Evolutionary conservation across 2,888 invertebrate species (phyloP), one percentile per base, ranked within the genome.

Genomic region (Drosophila nr. medialis): DNA sequence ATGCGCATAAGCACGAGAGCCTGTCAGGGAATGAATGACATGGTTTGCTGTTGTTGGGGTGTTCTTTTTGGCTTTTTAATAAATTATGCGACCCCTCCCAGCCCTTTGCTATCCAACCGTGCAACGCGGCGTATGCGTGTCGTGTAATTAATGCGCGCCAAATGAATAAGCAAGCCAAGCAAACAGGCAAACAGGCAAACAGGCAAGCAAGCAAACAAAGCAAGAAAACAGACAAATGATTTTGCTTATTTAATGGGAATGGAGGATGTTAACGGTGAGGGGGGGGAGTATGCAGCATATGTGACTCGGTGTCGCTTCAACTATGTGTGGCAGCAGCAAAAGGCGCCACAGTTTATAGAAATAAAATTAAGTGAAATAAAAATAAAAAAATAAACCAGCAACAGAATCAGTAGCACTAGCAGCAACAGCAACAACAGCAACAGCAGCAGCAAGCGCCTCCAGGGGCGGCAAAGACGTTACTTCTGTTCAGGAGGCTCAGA

Each of bases 141-240:
- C 86, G 72, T 90, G 89, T 90, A 86, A 86, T 86, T 86, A 86
- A 86, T 90, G 83, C 88, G 72, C 75, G 72, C 75, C 90, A 85
- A 89, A 89, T 89, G 84, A 89, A 85, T 87, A 76, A 77, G 72
- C 81, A 74, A 72, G 83, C 67, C 81, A 72, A 68, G 65, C 65
- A 74, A 53, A 81, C 71, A 67, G 72, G 27, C 64, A 68, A 51
- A n/a, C 38, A n/a, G 18, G 18, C 40, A 42, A 42, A 42, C 40
- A 40, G 11, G 11, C 42, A 45, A 45, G 4, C 64, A 73, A 49
- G 40, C 64, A 60, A 53, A 53, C 68, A 58, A 70, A 54, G 66
- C 81, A 71, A 59, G 74, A 68, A 68, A 77, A 75, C 75, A 83
- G 77, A 83, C 87, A 89, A 89, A 84, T 89, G 71, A 87, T 72